Base-by-base conservation (phyloP, 2,888 invertebrate genomes). In the Scaptomyza caliginosa region DNA sequence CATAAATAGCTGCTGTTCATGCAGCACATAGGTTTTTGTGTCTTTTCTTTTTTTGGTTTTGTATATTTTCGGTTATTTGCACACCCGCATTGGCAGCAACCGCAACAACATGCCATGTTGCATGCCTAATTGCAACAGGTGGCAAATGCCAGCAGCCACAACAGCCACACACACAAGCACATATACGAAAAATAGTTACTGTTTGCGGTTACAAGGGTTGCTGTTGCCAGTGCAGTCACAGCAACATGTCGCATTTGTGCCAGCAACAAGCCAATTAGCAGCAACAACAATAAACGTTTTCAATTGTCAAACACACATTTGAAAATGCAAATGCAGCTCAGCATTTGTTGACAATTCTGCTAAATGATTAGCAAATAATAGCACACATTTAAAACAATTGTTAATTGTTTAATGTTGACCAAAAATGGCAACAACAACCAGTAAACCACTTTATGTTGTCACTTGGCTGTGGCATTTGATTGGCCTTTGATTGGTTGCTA, bases 71-170 rank as follows among this genome's bases (percentile, higher is more conserved):
- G 72, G 43, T 45, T 73, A 73, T 73, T 77, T 72, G 76, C 77
- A 79, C 76, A 77, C 76, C 76, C 76, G 76, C 76, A 59, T 74
- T 66, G 50, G 51, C 75, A 62, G 43, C 51, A 79, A 63, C 76
- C 76, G 63, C 79, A 74, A 63, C 86, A 88, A 86, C 89, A 87
- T 85, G 89, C 73, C 88, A 85, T 88, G 88, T 85, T 83, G 88
- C 82, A 84, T 88, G 85, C 88, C 87, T 83, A 84, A 88, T 88
- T 88, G 88, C 84, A 84, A 85, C 84, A 85, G 84, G 84, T 88
- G 89, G 84, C 89, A 84, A 87, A 79, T 88, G 86, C 69, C 77
- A 64, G 62, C 75, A 58, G 67, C 73, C 38, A 45, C 67, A 70
- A 56, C 51, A 67, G 52, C 54, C 51, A 48, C 55, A 45, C 39